Evolutionary conservation across 2,888 invertebrate species (phyloP), one percentile per base, ranked within the genome.

Genomic region (Esperia sulphurella): DNA sequence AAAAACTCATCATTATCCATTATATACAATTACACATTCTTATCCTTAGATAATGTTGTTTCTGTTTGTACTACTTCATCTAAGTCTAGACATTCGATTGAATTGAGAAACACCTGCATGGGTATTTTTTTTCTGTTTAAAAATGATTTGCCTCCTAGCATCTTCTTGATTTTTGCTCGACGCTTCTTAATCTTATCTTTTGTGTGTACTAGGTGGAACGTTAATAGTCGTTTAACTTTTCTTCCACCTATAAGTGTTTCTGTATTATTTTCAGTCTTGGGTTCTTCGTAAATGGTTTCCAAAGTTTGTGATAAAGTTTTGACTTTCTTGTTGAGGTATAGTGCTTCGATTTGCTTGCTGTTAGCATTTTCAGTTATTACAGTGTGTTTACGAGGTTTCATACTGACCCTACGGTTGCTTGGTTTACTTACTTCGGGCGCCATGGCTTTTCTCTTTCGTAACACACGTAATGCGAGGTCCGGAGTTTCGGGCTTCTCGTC

Each of bases 221-320:
- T 88, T 50, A 92, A 79, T 62, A 91, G 79, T 76, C 92, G 86
- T 71, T 91, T 92, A 1, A 92, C 82, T 71, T 91, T 91, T 46
- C 89, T 85, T 1, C 83, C 85, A 40, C 92, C 89, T 60, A 92
- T 90, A 5, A 79, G 70, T n/a, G 76, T 71, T 43, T 81, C 73
- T 30, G 82, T 71, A 43, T 86, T 85, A 55, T 61, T 79, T 41
- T 75, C 81, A 52, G 82, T 77, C 60, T 88, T 91, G n/a, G 91
- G 89, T 57, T 92, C 92, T 75, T 93, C 93, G 64, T 90, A 92
- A 64, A 92, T 93, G 1, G 92, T 93, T 75, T 93, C 93, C 59
- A 93, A 77, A 50, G 86, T 90, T 60, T 91, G 91, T 44, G 91
- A 80, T 37, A 81, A 56, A 41, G 82, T 79, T 63, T 91, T 91